Percentiles rank a stretch among this genome's conserved stretches.
These are phyloP conservation scores for Shargacucullia verbasci DNA, from an alignment of 2,888 invertebrate species.

Conservation along the genomic window DNA sequence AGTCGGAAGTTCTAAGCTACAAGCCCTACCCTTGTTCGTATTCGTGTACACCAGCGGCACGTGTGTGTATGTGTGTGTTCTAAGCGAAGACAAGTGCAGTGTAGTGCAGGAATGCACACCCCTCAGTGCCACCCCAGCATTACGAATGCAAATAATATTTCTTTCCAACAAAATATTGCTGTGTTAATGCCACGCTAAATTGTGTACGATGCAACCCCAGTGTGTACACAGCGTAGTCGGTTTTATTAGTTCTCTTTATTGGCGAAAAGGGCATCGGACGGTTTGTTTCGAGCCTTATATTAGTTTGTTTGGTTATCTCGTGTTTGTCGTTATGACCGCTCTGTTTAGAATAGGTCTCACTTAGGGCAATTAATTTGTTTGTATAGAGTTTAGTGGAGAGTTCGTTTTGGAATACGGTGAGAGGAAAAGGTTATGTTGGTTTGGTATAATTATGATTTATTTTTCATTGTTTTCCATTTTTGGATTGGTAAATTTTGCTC, in stretches of 20 bases:
- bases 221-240: constrained; percentile 78
- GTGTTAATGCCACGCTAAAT: constrained; percentile 85
- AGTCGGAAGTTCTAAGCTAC: too few species aligned
- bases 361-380: constrained; percentile 28
- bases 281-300: constrained; percentile 42
- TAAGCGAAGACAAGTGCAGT: constrained; percentile 72
- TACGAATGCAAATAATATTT: constrained; percentile 86
- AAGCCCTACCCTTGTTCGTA: background rate
- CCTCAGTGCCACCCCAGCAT: constrained; percentile 69
- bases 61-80: constrained; percentile 50
- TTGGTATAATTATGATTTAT: too few species aligned
- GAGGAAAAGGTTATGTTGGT: too few species aligned
- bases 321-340: constrained; percentile 32
- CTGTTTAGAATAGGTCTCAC: constrained; percentile 21
- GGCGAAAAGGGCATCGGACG: constrained; percentile 71
- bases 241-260: constrained; percentile 82
- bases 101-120: constrained; percentile 79
- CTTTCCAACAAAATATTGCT: constrained; percentile 83
- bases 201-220: constrained; percentile 74
- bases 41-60: constrained; percentile 8
- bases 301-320: constrained; percentile 47
- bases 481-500: too few species aligned
- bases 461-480: too few species aligned
- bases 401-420: too few species aligned
- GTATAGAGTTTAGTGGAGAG: background rate